Conservation (phyloP, 2,113 vertebrate species). For the Geococcyx californianus region DNA sequence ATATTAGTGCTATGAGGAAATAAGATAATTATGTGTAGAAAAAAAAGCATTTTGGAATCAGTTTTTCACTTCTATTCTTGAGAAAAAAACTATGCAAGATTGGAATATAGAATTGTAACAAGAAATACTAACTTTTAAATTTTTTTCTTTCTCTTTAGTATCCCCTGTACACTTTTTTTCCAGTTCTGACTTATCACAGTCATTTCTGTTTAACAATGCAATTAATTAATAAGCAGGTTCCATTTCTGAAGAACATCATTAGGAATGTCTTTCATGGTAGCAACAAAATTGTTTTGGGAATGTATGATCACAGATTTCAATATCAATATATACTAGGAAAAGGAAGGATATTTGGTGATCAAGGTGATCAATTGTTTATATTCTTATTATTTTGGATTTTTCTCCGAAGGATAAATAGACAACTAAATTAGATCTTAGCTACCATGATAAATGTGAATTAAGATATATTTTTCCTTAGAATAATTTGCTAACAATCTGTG, state of each 20-base stretch:
- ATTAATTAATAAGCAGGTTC: background rate
- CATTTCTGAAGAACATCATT: background rate
- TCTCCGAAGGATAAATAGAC: background rate
- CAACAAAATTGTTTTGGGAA: background rate
- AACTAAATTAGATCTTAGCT: background rate
- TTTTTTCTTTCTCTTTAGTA: background rate
- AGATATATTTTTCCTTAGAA: background rate
- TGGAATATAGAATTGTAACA: background rate
- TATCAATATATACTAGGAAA: background rate
- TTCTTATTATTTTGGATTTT: background rate
- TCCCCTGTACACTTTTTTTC: background rate
- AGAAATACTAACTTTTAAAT: background rate
- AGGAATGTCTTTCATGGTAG: background rate
- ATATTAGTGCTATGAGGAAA: background rate
- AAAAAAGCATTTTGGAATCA: background rate
- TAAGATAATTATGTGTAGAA: background rate
- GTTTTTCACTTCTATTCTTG: background rate
- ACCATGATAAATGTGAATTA: background rate
- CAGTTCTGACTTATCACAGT: background rate
- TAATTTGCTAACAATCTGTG: background rate
- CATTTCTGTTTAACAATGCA: background rate
- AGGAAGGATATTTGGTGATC: background rate
- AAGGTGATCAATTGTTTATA: background rate
- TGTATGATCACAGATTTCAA: background rate
- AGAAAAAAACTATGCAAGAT: background rate